Conservation (phyloP, 2,888 invertebrate species). For the Allolobophora icterica region DNA sequence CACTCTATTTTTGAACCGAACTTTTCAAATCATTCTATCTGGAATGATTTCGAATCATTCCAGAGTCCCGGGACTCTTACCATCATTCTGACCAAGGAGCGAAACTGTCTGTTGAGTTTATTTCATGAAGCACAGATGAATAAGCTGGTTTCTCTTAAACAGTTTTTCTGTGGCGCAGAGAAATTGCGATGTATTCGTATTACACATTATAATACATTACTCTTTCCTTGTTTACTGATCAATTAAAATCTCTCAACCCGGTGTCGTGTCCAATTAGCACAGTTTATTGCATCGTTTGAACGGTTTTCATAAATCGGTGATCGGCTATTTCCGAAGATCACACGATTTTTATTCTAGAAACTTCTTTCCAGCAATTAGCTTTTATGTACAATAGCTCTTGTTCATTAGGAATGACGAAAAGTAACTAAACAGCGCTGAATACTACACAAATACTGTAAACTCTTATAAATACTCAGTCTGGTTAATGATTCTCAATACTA, state of each 20-base stretch:
- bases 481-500: background rate
- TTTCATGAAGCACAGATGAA: background rate
- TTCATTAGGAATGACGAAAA: background rate
- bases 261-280: background rate
- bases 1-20: no score
- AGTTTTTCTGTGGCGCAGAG: background rate
- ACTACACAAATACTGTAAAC: constrained; percentile 5
- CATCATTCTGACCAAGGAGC: background rate
- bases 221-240: background rate
- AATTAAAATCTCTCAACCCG: background rate
- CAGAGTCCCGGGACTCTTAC: no score
- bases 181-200: background rate
- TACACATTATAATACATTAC: background rate
- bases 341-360: background rate
- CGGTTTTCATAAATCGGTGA: background rate
- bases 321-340: background rate
- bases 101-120: background rate
- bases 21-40: no score
- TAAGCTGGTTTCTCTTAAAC: background rate
- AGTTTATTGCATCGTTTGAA: background rate
- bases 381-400: background rate
- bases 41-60: no score
- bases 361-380: background rate
- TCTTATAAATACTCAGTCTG: background rate
- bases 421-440: background rate